Percentiles rank a stretch among this genome's conserved stretches.
Conservation (phyloP, 2,113 vertebrate genomes). For the Desmodus rotundus region DNA sequence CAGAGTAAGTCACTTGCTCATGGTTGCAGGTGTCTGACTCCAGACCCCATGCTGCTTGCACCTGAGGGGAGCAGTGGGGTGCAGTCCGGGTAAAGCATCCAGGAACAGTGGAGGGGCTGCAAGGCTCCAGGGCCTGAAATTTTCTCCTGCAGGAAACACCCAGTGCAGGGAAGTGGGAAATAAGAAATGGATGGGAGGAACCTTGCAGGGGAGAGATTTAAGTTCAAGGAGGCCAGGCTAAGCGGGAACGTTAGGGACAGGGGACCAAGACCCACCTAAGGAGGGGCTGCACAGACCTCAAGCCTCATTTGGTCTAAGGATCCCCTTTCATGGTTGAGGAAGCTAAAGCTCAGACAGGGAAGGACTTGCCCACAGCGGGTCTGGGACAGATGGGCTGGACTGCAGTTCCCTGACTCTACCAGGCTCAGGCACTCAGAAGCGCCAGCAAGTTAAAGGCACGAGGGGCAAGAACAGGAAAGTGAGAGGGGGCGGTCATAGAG, state of each 20-base stretch:
- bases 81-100: background rate
- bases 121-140: background rate
- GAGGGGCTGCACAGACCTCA: background rate
- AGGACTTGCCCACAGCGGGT: background rate
- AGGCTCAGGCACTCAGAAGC: background rate
- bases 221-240: background rate
- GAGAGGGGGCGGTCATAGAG: slow-evolving; percentile 10
- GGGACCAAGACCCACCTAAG: background rate
- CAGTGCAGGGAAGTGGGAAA: background rate
- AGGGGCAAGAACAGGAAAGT: slow-evolving; percentile 24
- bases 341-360: background rate
- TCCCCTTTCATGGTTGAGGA: background rate
- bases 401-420: too few relatives aligned
- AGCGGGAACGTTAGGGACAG: background rate
- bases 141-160: background rate
- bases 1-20: background rate
- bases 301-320: background rate
- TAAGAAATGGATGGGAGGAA: background rate
- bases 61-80: background rate
- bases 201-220: background rate
- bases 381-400: background rate
- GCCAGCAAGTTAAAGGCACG: slow-evolving; percentile 11
- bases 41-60: background rate
- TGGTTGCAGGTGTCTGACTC: background rate
- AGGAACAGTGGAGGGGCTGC: background rate